A percentile compares a stretch with the other conserved stretches of the same genome.
Evolutionary conservation across 2,888 invertebrate species (phyloP).

Genomic region (Elegia similella): DNA sequence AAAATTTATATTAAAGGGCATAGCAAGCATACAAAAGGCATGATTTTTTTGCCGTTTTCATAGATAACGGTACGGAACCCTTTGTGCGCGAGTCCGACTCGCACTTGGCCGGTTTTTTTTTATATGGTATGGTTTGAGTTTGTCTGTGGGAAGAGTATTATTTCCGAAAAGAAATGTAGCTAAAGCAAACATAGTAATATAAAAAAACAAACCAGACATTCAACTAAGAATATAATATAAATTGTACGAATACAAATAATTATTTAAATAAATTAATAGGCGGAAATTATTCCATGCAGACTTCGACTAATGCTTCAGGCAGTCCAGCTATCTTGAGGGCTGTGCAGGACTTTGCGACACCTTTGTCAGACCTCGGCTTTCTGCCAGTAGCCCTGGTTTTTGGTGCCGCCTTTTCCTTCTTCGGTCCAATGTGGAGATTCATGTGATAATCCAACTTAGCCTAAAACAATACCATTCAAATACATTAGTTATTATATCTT

Average conservation of each 20-base stretch:
- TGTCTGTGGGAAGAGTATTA: not conserved
- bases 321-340: conserved; percentile 61
- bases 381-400: conserved; percentile 49
- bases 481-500: not conserved
- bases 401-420: conserved; percentile 26
- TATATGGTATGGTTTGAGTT: too few species aligned
- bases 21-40: too few species aligned
- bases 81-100: too few species aligned
- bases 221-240: not conserved
- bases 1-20: too few species aligned
- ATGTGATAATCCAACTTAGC: conserved; percentile 54
- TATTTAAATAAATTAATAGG: conserved; percentile 3
- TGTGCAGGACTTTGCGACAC: conserved; percentile 47
- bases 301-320: conserved; percentile 19
- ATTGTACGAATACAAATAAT: not conserved
- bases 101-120: too few species aligned
- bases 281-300: conserved; percentile 17
- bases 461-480: conserved; percentile 32
- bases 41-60: too few species aligned
- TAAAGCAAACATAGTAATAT: not conserved
- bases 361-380: conserved; percentile 59
- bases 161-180: not conserved
- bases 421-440: conserved; percentile 38
- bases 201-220: not conserved
- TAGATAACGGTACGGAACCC: too few species aligned